phyloP scores from a whole-genome alignment of 1,140 invertebrate genomes.

The Tribolium castaneum region DNA sequence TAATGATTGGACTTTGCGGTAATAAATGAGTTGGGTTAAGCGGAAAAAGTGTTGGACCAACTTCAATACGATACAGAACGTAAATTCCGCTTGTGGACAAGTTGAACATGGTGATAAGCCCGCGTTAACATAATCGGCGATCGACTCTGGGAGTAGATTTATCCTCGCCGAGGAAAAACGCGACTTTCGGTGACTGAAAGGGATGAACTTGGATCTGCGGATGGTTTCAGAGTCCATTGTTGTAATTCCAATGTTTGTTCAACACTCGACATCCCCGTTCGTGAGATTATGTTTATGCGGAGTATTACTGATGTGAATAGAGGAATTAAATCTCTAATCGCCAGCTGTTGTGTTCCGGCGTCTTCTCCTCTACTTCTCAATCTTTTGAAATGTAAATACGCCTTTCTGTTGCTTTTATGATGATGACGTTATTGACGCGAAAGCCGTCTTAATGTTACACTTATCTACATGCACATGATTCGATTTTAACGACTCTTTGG shows the following conservation, averaged over 20 bases:
- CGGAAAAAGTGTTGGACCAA: neutral
- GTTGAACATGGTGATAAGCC: neutral
- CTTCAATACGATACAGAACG: neutral
- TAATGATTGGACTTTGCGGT: neutral
- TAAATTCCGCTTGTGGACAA: neutral
- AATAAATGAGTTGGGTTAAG: neutral
- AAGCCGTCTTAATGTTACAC: slow-evolving; percentile 15
- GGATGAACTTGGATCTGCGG: slow-evolving; percentile 2
- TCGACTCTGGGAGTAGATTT: neutral
- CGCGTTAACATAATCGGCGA: neutral
- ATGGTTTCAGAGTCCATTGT: slow-evolving; percentile 24
- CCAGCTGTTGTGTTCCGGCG: slow-evolving; percentile 46
- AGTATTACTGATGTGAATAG: slow-evolving; percentile 51
- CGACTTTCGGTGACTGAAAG: neutral
- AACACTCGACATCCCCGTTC: slow-evolving; percentile 50
- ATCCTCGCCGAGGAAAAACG: neutral
- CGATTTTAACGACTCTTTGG: slow-evolving; percentile 19
- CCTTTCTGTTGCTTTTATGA: slow-evolving; percentile 22
- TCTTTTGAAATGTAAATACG: slow-evolving; percentile 44
- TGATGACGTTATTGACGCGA: slow-evolving; percentile 34
- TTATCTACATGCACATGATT: slow-evolving; percentile 27
- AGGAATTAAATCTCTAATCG: slow-evolving; percentile 52
- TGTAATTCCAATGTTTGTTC: slow-evolving; percentile 50
- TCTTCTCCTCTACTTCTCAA: slow-evolving; percentile 28
- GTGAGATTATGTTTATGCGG: slow-evolving; percentile 52